Evolutionary conservation across 2,888 invertebrate species (phyloP), one percentile per base, ranked within the genome.

Genomic region (Zygaena filipendulae): DNA sequence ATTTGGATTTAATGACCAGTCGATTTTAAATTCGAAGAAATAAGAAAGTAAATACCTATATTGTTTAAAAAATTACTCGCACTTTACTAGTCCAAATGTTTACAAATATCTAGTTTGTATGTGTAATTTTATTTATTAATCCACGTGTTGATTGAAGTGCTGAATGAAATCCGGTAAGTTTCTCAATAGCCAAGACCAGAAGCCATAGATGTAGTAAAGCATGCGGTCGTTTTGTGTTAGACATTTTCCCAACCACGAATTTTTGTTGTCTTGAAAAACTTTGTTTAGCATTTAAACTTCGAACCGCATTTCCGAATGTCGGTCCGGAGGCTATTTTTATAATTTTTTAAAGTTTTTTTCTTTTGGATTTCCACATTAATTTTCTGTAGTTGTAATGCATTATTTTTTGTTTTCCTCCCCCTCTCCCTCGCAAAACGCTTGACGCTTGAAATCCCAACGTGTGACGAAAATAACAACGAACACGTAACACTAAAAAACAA

Each of bases 321-420:
- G 25, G 29, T 33, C 22, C 32, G 27, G 27, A 33, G 27, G 32
- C 30, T 6, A 8, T 32, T 23, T 42, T 40, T 38, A 34, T 30
- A 42, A 35, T 40, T 42, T 28, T 42, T 44, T 43, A 27, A 43
- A 42, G 43, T 50, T 45, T 48, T 52, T 55, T 52, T 49, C 41
- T 42, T 47, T 54, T 43, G 40, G 40, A 46, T 61, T 63, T 59
- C 46, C n/a, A n/a, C n/a, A n/a, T n/a, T n/a, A n/a, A 48, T 64
- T 77, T 75, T 74, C 71, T 69, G 74, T 79, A 79, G 79, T 79
- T 79, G 79, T 79, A 79, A 79, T 79, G 77, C 77, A 63, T n/a
- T 69, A 67, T 75, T 79, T 75, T 79, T 79, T 72, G 63, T 69
- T 79, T 75, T 64, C 61, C 72, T n/a, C n/a, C n/a, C n/a, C 59